phyloP scores from a whole-genome alignment of 2,888 invertebrate species.

The Melanotus villosus region DNA sequence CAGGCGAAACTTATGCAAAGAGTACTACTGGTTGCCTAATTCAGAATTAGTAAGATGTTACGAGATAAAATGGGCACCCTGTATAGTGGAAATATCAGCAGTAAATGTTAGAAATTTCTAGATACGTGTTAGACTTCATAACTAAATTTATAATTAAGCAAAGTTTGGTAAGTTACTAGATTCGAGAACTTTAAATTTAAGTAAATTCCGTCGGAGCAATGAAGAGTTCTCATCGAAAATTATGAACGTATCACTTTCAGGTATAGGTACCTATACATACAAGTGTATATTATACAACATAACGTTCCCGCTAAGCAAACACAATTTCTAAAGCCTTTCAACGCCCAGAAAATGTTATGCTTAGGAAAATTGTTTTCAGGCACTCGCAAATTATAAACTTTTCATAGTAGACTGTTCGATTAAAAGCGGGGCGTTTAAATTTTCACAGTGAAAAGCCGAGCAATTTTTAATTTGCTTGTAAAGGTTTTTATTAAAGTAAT shows the following conservation, averaged over 20 bases:
- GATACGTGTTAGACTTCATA: too few species aligned
- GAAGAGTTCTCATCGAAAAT: conserved; percentile 26
- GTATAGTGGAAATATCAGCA: too few species aligned
- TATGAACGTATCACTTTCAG: conserved; percentile 18
- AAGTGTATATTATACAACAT: too few species aligned
- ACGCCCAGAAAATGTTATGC: not conserved
- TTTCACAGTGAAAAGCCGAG: not conserved
- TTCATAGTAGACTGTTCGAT: not conserved
- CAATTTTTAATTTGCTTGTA: conserved; percentile 24
- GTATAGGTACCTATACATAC: too few species aligned
- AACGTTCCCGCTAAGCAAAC: too few species aligned
- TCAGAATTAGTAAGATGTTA: too few species aligned
- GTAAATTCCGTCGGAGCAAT: conserved; percentile 25
- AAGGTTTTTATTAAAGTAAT: conserved; percentile 28
- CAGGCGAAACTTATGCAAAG: too few species aligned
- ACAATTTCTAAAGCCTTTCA: conserved; percentile 16
- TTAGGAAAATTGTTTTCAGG: not conserved
- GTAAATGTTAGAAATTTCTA: conserved; percentile 35
- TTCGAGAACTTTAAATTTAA: conserved; percentile 31
- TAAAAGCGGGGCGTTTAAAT: not conserved
- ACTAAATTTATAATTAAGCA: too few species aligned
- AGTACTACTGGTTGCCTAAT: too few species aligned
- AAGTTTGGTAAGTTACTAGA: conserved; percentile 37
- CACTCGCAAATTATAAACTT: not conserved
- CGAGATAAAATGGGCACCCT: too few species aligned